Conservation (phyloP, 2,888 invertebrate genomes). For the Pandemis cinnamomeana region DNA sequence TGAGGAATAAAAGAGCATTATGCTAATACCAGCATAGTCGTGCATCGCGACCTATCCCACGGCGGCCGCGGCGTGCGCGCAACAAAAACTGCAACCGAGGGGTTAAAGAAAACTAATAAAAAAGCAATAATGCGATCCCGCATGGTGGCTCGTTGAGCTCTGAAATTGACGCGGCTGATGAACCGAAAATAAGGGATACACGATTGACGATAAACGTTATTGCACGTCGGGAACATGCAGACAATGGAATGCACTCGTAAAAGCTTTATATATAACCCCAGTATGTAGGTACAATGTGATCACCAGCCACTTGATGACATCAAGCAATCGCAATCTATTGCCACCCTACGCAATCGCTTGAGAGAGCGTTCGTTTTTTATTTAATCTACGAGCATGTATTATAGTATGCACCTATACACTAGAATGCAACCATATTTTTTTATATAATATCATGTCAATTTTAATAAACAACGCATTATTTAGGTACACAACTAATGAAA, state of each 20-base stretch:
- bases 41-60: slow-evolving; percentile 80
- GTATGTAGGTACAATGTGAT: too few species aligned
- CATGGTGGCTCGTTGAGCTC: slow-evolving; percentile 79
- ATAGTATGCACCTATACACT: too few species aligned
- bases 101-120: slow-evolving; percentile 80
- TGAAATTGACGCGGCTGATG: slow-evolving; percentile 80
- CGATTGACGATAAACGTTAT: slow-evolving; percentile 37
- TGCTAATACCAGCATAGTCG: slow-evolving; percentile 83
- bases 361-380: too few species aligned
- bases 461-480: too few species aligned
- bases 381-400: too few species aligned
- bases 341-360: too few species aligned
- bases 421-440: too few species aligned
- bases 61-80: slow-evolving; percentile 53
- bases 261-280: neutral
- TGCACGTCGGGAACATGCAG: slow-evolving; percentile 15
- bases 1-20: slow-evolving; percentile 71
- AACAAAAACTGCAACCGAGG: slow-evolving; percentile 77
- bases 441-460: too few species aligned
- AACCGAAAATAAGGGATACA: slow-evolving; percentile 68
- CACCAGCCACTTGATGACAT: too few species aligned
- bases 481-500: too few species aligned
- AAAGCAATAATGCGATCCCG: slow-evolving; percentile 84
- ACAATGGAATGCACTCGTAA: slow-evolving; percentile 19
- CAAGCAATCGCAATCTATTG: too few species aligned